Base-by-base conservation (phyloP, 2,888 invertebrate genomes). In the Tetragonisca angustula region DNA sequence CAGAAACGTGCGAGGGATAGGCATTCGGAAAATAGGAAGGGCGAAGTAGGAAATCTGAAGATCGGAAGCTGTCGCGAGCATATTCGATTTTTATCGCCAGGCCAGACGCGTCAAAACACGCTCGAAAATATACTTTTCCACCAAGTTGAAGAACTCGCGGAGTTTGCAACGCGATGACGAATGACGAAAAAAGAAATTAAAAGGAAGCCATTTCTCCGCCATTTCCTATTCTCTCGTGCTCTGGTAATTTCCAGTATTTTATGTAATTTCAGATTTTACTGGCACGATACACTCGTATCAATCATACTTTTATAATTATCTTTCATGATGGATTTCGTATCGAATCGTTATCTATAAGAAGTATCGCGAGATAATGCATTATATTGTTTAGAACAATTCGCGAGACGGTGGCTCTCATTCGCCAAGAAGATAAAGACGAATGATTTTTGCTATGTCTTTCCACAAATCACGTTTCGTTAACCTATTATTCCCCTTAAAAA, bases 51-150 rank as follows among this genome's bases (percentile, higher is more conserved):
- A 59, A 21, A n/a, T 21, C 27, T 4, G 27, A 50, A 27, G 49
- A 21, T n/a, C 27, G 69, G 15, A 32, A 21, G 69, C 15, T 15
- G 17, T n/a, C 4, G n/a, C 2, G 36, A 70, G 15, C 32, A 32
- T 61, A 27, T 62, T 72, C 50, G 72, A 72, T 72, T 62, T 61
- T 72, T 62, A 72, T 72, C 72, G 50, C 27, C 27, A 9, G 61
- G 4, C 27, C 49, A 43, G 11, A 43, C 49, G 19, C 21, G 24
- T 49, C 50, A 50, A 72, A 36, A 49, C 27, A n/a, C 17, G 24
- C 50, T 61, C 72, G 50, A 50, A 9, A 32, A 13, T 50, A 32
- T 72, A 72, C 43, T 24, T 24, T 49, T 24, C 11, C n/a, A 17
- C 19, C 43, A 19, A 71, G 59, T 32, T 13, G 69, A 21, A 13